Conservation (phyloP, 2,113 vertebrate species). For the Mus spicilegus region DNA sequence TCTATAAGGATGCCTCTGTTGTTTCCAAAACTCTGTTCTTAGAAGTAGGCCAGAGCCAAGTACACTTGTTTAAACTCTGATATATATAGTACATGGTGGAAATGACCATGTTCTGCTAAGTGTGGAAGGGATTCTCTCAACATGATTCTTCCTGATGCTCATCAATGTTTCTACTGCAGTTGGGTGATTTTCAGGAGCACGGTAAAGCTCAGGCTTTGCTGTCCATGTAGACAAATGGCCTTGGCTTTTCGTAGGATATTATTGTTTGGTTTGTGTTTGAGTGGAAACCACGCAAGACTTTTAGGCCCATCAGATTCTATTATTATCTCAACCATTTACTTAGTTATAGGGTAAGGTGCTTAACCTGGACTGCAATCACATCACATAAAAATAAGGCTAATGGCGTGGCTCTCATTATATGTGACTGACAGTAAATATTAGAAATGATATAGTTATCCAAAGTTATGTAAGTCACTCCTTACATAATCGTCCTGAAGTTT, state of each 20-base stretch:
- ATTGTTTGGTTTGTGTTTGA: conserved; percentile 27
- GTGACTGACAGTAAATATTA: not conserved
- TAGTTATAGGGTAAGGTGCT: not conserved
- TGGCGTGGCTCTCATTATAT: not conserved
- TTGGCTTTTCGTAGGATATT: not conserved
- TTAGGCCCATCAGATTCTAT: not conserved
- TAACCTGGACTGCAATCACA: not conserved
- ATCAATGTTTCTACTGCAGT: not conserved
- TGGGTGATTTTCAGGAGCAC: not conserved
- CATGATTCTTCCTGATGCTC: not conserved
- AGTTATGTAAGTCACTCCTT: not conserved
- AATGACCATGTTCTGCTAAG: not conserved
- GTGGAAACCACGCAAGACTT: not conserved
- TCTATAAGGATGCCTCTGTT: not conserved
- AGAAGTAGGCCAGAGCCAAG: conserved; percentile 7
- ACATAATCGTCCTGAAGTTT: conserved; percentile 3
- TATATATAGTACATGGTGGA: no score
- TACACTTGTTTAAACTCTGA: not conserved
- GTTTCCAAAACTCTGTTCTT: conserved; percentile 51
- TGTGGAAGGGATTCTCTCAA: not conserved
- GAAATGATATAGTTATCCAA: not conserved
- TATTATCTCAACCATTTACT: not conserved
- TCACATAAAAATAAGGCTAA: not conserved
- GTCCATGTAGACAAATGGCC: not conserved
- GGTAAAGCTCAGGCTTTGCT: not conserved